Evolutionary conservation across 2,113 vertebrate species (phyloP), one percentile per base, ranked within the genome.

Genomic region (Limnothrissa miodon): DNA sequence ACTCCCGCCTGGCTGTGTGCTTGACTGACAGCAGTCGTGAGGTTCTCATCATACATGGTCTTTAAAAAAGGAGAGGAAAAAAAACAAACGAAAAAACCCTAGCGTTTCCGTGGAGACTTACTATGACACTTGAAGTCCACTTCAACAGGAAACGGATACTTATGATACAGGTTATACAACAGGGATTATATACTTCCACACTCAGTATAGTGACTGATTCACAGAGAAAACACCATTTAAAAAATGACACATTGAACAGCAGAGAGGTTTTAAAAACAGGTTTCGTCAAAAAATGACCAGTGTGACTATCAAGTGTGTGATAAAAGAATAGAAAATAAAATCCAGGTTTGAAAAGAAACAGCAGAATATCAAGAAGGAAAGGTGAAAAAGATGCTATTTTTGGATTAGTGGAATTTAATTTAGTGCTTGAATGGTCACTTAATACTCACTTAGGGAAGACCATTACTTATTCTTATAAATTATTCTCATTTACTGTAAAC

Each of bases 1-100:
- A 13, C 66, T 74, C 66, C 66, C 66, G 10, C 33, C 66, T 74
- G 66, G 78, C 66, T 46, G n/a, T 78, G 86, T 87, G 88, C 82
- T 85, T 88, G 84, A 87, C 87, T 87, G 85, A 88, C 84, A 70
- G 81, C 78, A 85, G 74, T 81, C 80, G 84, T 89, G 36, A 17
- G 19, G 86, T 81, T 80, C 29, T 74, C 66, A 74, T 74, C 66
- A 74, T 74, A 33, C 33, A 11, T 70, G 62, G 62, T 74, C 66
- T 39, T 15, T 15, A 74, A 15, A 33, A 42, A 42, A n/a, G n/a
- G n/a, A n/a, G n/a, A n/a, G n/a, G n/a, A n/a, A 2, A 42, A 42
- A 42, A 42, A 42, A 42, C 42, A 42, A 42, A 42, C 2, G 6
- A 42, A 33, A 74, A 29, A 10, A 36, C 25, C 29, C 29, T 36